Evolutionary conservation across 2,113 vertebrate species (phyloP), one percentile per base, ranked within the genome.

Genomic region (Myocastor coypus): DNA sequence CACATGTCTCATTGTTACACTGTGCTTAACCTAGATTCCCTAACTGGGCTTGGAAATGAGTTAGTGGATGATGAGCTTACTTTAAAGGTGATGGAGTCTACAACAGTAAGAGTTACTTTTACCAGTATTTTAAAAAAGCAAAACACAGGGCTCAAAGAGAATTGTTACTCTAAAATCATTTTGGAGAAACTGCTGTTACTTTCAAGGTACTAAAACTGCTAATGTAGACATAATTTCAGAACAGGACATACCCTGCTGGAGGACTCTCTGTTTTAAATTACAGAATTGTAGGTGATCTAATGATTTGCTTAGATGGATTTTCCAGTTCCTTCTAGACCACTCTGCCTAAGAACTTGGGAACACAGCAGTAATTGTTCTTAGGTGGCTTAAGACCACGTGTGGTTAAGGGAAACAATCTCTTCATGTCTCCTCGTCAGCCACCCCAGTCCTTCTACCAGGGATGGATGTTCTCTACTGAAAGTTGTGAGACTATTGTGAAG

Each of bases 1-100:
- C 96, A 69, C 75, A 96, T 19, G 94, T 83, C 98, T 98, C 94
- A 87, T 92, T 89, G 94, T 96, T 96, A 98, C 83, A 97, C 93
- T 95, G 90, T 97, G 96, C 97, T 98, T 98, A 98, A 98, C 97
- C 97, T 92, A 97, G 96, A 94, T 94, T 97, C 96, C 97, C 75
- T 97, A 96, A 95, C 91, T 94, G 97, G 96, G 97, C 97, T 98
- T 98, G 98, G 97, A 98, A 98, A 98, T 95, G 97, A 97, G 98
- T 98, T 98, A 98, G 91, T 37, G 82, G 93, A 97, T 97, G 97
- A 98, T 97, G 97, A 98, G 97, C 97, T 98, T 97, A 83, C 98
- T 98, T 98, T 98, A 97, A 97, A 98, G 97, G 98, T 77, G 96
- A 84, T 97, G 80, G 87, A 85, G 96, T 97, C 96, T 96, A 96